Evolutionary conservation across 2,888 invertebrate species (phyloP), one percentile per base, ranked within the genome.

Genomic region (Drosophila robusta): DNA sequence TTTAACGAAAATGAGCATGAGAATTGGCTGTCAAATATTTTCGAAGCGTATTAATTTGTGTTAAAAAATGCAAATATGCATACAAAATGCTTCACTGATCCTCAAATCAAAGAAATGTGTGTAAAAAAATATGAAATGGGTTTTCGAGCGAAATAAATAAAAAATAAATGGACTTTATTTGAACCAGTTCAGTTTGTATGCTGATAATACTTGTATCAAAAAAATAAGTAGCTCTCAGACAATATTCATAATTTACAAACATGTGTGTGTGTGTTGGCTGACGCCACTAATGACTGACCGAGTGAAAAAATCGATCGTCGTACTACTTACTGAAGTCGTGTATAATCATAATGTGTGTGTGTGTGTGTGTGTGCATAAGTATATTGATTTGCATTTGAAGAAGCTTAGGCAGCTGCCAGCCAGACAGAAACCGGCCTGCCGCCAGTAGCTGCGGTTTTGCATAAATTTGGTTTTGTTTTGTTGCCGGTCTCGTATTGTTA

Each of bases 381-480:
- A 51, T 71, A 82, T 66, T 47, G 44, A 78, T 84, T 80, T 66
- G 81, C 84, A 80, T 84, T 64, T 72, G 69, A 72, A 82, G 61
- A 58, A 72, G 66, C 58, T 65, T 55, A 66, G 54, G 49, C 52
- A 60, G 61, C 46, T 45, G 38, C 14, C 39, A 16, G 16, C 9
- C 1, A 42, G 18, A 29, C 50, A 58, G 51, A 56, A 64, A 60
- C 68, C 68, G 78, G 62, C 50, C 65, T 57, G 67, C 56, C 46
- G 63, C 80, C 80, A 70, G 80, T 81, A 81, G 81, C 81, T 58
- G 75, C 26, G 68, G 67, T 78, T 68, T 82, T 58, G 82, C 79
- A 82, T 82, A 84, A 85, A 87, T 85, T 87, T 81, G 41, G 50
- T 77, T 75, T 80, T 77, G 50, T 84, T 75, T 75, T 72, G 60